phyloP scores from a whole-genome alignment of 37 sponge, comb jelly and placozoan genomes.

The Haliclona indistincta region DNA sequence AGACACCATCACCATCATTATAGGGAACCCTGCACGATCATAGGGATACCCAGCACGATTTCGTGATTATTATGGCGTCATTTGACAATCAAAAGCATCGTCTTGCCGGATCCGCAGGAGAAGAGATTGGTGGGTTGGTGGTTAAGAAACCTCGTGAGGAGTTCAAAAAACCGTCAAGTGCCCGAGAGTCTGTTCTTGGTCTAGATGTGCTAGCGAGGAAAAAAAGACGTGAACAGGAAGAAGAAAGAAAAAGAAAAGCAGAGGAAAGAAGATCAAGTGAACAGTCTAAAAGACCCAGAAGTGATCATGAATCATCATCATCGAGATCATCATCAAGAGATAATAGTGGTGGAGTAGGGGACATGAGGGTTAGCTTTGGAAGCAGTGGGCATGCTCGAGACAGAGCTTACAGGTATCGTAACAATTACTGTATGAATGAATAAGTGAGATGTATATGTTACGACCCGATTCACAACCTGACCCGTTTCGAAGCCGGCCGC shows the following conservation, averaged over 20 bases:
- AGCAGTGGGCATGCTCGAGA: constrained; percentile 8
- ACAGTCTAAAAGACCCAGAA: neutral
- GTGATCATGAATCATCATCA: neutral
- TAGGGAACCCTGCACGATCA: too few relatives aligned
- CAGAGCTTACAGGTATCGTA: constrained; percentile 28
- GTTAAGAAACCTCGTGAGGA: constrained; percentile 26
- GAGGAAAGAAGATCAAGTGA: constrained; percentile 23
- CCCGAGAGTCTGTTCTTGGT: constrained; percentile 73
- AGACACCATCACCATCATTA: neutral
- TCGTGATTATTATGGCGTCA: constrained; percentile 29
- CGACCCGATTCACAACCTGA: too few relatives aligned
- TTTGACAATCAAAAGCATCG: constrained; percentile 41
- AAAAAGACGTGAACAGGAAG: constrained; percentile 67
- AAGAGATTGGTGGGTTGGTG: constrained; percentile 71
- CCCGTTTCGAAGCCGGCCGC: too few relatives aligned
- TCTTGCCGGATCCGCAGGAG: constrained; percentile 48
- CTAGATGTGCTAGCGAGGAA: constrained; percentile 74
- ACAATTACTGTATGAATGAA: too few relatives aligned
- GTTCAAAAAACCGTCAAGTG: constrained; percentile 60
- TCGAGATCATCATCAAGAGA: neutral
- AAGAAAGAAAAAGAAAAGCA: constrained; percentile 19
- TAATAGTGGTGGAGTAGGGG: neutral
- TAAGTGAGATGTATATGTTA: neutral
- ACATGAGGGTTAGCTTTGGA: constrained; percentile 4
- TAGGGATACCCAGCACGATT: too few relatives aligned